Percentiles rank a stretch among this genome's conserved stretches.
Conservation (phyloP, 2,113 vertebrate species). For the Petrocephalus zakoni region DNA sequence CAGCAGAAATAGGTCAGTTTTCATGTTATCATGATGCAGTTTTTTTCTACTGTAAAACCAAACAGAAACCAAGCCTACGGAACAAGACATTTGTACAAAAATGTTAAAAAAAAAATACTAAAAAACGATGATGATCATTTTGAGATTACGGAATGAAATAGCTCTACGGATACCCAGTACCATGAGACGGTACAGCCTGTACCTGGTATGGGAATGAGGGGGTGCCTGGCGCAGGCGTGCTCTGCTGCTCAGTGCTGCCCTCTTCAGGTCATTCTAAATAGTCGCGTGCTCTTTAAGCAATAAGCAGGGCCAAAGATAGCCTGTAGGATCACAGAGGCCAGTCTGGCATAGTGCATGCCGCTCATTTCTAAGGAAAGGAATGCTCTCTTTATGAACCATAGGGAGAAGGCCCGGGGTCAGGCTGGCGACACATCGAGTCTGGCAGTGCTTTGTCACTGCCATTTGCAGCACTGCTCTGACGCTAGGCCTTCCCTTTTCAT, state of each 20-base stretch:
- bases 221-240: not conserved
- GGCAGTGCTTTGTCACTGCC: conserved; percentile 41
- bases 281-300: conserved; percentile 32
- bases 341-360: conserved; percentile 44
- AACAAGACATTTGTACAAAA: no score
- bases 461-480: not conserved
- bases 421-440: conserved; percentile 34
- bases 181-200: not conserved
- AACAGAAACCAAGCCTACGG: not conserved
- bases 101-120: not conserved
- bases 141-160: not conserved
- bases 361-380: conserved; percentile 52
- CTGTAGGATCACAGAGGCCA: conserved; percentile 42
- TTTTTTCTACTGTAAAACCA: not conserved
- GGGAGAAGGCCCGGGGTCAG: conserved; percentile 34
- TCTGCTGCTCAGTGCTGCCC: conserved; percentile 6
- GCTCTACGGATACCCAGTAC: not conserved
- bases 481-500: not conserved
- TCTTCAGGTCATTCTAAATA: not conserved
- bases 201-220: not conserved
- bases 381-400: conserved; percentile 34
- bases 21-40: conserved; percentile 1
- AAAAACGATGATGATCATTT: not conserved
- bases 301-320: conserved; percentile 55
- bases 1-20: conserved; percentile 46